Base-by-base conservation (phyloP, 2,113 vertebrate species). In the Andinoacara biseriatus region DNA sequence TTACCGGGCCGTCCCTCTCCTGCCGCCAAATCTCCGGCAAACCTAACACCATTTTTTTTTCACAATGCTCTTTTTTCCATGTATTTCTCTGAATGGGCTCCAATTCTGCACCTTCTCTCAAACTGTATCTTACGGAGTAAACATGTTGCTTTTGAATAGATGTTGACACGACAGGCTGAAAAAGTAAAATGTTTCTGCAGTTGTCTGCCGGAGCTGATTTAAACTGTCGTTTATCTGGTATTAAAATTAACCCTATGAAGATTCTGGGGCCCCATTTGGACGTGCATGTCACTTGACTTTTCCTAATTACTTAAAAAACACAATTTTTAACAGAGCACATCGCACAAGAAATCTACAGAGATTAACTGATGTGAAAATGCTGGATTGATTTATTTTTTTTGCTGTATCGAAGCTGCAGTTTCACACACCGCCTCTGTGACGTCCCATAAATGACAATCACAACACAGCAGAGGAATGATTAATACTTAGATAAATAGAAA, bases 1-100 rank as follows among this genome's bases (percentile, higher is more conserved):
- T 91, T 92, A 87, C 90, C 46, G 2, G 57, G 29, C 75, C n/a
- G 69, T 59, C 67, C 59, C 59, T 74, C 38, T 15, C 15, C 78
- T 1, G 24, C 81, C 7, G 58, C 4, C 72, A 35, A 75, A 82
- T 78, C 81, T 85, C 40, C 80, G 61, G 76, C 49, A 80, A 74
- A 80, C 56, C 54, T 43, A 20, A 62, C 69, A 46, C 38, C 29
- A 0, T 61, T 65, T 76, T 31, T 29, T 31, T 33, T 31, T 65
- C 77, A 74, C 56, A 40, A 83, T 72, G 5, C 57, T 33, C 5
- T 1, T 2, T 61, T 61, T 78, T 31, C 29, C 58, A 38, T 24
- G 20, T 6, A 20, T 58, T 62, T 65, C 35, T 40, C 2, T 78
- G 72, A 78, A 74, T 69, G 69, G 56, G 20, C 14, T 62, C 24